Percentiles rank a stretch among this genome's conserved stretches.
Conservation (phyloP, 2,797 vertebrate species). For the Chaetodon trifasciatus region DNA sequence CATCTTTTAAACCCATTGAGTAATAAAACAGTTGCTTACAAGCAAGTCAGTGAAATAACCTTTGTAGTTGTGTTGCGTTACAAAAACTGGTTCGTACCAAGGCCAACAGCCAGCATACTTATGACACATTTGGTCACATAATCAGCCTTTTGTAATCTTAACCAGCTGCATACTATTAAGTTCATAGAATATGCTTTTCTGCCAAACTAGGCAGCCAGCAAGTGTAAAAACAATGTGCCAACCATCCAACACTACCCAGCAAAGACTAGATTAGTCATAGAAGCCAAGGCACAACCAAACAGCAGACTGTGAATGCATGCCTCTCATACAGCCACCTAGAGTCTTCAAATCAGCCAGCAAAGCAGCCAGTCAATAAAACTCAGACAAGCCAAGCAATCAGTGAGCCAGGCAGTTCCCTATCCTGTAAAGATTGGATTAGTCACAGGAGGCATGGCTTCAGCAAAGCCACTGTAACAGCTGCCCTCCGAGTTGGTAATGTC, state of each 20-base stretch:
- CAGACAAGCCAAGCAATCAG: conserved; percentile 45
- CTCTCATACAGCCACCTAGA: conserved; percentile 13
- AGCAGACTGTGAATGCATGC: conserved; percentile 12
- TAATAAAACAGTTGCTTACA: background rate
- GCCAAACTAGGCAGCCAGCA: background rate
- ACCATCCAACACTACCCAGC: conserved; percentile 1
- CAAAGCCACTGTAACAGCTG: conserved; percentile 35
- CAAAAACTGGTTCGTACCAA: background rate
- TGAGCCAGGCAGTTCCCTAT: conserved; percentile 26
- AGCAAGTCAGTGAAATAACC: background rate
- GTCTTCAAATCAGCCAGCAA: conserved; percentile 46
- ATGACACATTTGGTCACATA: background rate
- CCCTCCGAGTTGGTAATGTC: conserved; percentile 24
- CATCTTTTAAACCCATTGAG: background rate
- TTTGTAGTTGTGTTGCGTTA: background rate
- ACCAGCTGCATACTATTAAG: background rate
- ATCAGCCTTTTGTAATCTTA: background rate
- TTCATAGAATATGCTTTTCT: conserved; percentile 17
- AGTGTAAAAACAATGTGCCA: conserved; percentile 30
- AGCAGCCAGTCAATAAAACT: conserved; percentile 47
- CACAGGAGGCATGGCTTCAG: conserved; percentile 36
- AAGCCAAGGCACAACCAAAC: conserved; percentile 7
- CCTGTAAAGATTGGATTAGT: conserved; percentile 51
- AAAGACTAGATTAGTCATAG: conserved; percentile 44
- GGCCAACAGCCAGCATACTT: background rate